These are phyloP conservation scores for Philopedon plagiatum DNA, from an alignment of 2,888 invertebrate species.

Conservation along the genomic window DNA sequence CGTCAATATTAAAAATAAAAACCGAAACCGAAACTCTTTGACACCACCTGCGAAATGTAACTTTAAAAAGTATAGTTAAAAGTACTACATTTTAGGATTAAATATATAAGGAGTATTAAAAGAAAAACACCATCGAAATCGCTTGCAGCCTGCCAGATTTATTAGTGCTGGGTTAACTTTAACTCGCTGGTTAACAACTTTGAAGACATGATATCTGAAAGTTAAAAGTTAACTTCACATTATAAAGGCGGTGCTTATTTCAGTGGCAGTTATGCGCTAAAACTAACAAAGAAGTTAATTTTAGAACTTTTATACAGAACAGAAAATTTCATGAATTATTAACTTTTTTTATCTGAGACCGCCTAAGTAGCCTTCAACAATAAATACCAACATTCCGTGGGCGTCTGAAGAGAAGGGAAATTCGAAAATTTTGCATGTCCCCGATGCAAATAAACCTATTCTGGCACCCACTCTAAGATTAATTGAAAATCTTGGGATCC, in stretches of 20 bases:
- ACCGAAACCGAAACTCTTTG: neutral
- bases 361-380: no score
- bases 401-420: no score
- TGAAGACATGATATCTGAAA: neutral
- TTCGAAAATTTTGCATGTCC: no score
- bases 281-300: no score
- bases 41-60: constrained; percentile 10
- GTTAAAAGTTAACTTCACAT: neutral
- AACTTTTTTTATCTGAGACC: no score
- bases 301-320: no score
- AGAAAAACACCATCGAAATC: constrained; percentile 62
- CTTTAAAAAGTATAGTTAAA: constrained; percentile 2
- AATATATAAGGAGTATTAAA: constrained; percentile 10
- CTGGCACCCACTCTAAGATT: no score
- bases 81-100: constrained; percentile 11
- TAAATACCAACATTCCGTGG: no score
- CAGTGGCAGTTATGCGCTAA: neutral
- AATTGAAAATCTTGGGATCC: no score
- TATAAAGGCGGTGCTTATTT: neutral
- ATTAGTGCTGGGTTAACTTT: neutral
- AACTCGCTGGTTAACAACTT: neutral
- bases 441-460: no score
- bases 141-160: constrained; percentile 51
- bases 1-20: neutral
- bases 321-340: no score